Conservation (phyloP, 2,797 vertebrate genomes). For the Sebastes alutus region DNA sequence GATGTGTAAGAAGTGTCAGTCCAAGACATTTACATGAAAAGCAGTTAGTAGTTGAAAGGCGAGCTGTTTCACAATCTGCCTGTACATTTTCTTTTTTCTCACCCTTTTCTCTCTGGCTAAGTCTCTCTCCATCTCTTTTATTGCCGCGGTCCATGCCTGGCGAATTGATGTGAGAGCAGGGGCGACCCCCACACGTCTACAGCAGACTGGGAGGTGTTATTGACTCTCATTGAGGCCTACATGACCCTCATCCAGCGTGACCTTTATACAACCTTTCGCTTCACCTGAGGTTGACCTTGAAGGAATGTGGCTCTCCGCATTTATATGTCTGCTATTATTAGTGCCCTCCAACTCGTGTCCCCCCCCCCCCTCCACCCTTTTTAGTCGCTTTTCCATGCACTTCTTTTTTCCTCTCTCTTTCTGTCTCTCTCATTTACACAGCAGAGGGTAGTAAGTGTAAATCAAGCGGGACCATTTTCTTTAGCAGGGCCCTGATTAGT, state of each 20-base stretch:
- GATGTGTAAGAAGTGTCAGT: constrained; percentile 97
- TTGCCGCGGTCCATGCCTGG: constrained; percentile 87
- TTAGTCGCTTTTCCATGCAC: constrained; percentile 37
- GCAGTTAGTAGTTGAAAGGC: constrained; percentile 96
- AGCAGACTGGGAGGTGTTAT: constrained; percentile 89
- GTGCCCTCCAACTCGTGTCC: constrained; percentile 40
- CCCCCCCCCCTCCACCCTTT: not conserved
- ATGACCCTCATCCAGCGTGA: constrained; percentile 89
- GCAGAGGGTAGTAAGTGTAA: constrained; percentile 85
- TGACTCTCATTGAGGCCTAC: constrained; percentile 92
- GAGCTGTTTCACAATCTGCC: constrained; percentile 96
- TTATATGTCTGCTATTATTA: constrained; percentile 65
- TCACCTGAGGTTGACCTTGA: constrained; percentile 99
- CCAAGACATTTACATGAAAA: constrained; percentile 98
- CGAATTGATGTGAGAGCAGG: constrained; percentile 84
- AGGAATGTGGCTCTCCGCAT: constrained; percentile 81
- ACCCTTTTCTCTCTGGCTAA: constrained; percentile 74
- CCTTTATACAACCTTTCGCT: constrained; percentile 85
- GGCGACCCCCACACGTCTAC: constrained; percentile 90
- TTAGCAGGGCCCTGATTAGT: constrained; percentile 89
- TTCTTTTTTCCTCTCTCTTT: constrained; percentile 10
- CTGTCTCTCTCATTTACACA: constrained; percentile 53
- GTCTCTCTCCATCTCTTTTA: constrained; percentile 86
- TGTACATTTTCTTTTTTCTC: constrained; percentile 89
- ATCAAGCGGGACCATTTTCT: constrained; percentile 83